Conservation (phyloP, 2,888 invertebrate species). For the Lithophane ornitopus region DNA sequence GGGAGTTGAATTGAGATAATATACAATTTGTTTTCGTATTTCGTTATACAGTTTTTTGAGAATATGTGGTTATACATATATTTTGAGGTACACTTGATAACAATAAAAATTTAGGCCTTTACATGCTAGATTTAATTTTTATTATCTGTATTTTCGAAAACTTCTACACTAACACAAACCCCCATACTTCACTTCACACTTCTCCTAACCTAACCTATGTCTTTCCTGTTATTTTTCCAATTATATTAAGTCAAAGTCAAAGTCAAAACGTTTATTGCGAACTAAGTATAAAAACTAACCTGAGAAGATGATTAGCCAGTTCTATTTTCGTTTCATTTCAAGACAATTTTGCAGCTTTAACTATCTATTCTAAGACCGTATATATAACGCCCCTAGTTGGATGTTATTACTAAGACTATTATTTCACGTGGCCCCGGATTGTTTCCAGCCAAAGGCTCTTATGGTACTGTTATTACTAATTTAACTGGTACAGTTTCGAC, state of each 20-base stretch:
- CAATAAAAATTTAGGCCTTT: background rate
- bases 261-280: no score
- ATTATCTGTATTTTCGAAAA: background rate
- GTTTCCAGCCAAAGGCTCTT: conserved; percentile 56
- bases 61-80: background rate
- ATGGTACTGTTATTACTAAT: conserved; percentile 69
- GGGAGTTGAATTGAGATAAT: conserved; percentile 21
- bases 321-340: conserved; percentile 65
- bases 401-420: conserved; percentile 67
- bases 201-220: background rate
- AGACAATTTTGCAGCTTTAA: conserved; percentile 11
- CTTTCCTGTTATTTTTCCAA: conserved; percentile 23
- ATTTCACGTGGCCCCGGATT: conserved; percentile 67
- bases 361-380: conserved; percentile 8
- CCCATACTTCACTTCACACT: no score
- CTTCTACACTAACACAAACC: background rate
- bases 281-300: no score
- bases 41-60: background rate
- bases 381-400: conserved; percentile 51
- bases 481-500: conserved; percentile 63
- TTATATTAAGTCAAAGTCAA: no score
- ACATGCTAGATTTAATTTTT: background rate
- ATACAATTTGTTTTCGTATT: background rate
- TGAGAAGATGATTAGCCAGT: conserved; percentile 21
- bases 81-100: background rate